These are phyloP conservation scores for Heteromormyrus szaboi DNA, from an alignment of 2,797 vertebrate species.

Conservation along the genomic window DNA sequence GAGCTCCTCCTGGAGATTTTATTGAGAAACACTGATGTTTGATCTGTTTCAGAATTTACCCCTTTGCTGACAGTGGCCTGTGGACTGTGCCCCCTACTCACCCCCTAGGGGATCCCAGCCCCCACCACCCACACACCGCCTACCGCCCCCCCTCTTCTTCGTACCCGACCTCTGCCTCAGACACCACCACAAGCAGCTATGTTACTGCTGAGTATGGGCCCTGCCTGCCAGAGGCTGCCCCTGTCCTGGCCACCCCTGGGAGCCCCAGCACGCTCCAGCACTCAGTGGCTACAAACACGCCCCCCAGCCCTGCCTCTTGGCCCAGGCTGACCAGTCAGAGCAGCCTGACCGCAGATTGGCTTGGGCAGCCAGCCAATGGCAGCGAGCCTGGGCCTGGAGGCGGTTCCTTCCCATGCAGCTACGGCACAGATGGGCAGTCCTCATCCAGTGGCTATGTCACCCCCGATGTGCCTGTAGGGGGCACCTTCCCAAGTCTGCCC, in stretches of 20 bases:
- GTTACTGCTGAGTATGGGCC: constrained; percentile 50
- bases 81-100: constrained; percentile 63
- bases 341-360: constrained; percentile 49
- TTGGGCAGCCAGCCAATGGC: constrained; percentile 55
- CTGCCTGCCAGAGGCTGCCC: constrained; percentile 49
- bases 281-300: constrained; percentile 89
- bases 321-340: constrained; percentile 55
- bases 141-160: constrained; percentile 50
- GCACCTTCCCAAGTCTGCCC: constrained; percentile 86
- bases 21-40: background rate
- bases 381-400: constrained; percentile 43
- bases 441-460: constrained; percentile 80
- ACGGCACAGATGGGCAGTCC: constrained; percentile 71
- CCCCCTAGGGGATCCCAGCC: constrained; percentile 63
- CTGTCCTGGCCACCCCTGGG: constrained; percentile 63
- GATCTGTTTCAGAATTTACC: constrained; percentile 56
- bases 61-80: constrained; percentile 61
- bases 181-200: constrained; percentile 41
- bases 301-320: constrained; percentile 61
- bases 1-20: background rate
- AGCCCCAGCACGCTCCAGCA: constrained; percentile 79
- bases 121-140: constrained; percentile 64
- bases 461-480: constrained; percentile 85
- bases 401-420: constrained; percentile 70
- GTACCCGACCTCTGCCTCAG: constrained; percentile 61